Base-by-base conservation (phyloP, 2,797 vertebrate species). In the Acanthurus lineatus region DNA sequence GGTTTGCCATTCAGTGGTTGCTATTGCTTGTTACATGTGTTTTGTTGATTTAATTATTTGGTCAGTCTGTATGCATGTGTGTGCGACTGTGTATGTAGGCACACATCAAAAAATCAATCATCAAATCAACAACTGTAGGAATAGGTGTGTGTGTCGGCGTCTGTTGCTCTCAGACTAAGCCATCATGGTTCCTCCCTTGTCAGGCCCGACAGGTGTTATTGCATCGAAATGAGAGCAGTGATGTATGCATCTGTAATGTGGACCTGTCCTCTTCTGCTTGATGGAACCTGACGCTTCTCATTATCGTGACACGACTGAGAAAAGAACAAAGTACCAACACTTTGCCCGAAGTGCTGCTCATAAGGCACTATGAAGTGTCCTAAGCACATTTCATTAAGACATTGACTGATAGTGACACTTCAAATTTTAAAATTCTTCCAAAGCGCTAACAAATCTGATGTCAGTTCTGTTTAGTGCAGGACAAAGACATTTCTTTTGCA, bases 221-320 rank as follows among this genome's bases (percentile, higher is more conserved):
- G 92, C 90, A 87, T 88, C 91, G 91, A 92, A 91, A 93, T 91
- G 92, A 88, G 92, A 86, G 89, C 88, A 85, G 81, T 92, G 93
- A 92, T 93, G 91, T 93, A 92, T 93, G 91, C 92, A 89, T 92
- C 83, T 91, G 88, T 93, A 93, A 93, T 94, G 92, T 91, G 90
- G 89, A 86, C 89, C 90, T 92, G 90, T 92, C 87, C 81, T 88
- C 90, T 88, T 90, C 86, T 86, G 90, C 91, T 90, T 91, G 90
- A 92, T 92, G 88, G 88, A 87, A 90, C 73, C 86, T 90, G 89
- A 90, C 87, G 70, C 86, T 76, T 89, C 89, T 91, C 88, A 91
- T 94, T 94, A 93, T 79, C 56, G 65, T 85, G 89, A 91, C 60
- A 51, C 15, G 47, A 85, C 83, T 68, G 86, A 78, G 78, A 70